Conservation (phyloP, 2,113 vertebrate species). For the Phocoena sinus region DNA sequence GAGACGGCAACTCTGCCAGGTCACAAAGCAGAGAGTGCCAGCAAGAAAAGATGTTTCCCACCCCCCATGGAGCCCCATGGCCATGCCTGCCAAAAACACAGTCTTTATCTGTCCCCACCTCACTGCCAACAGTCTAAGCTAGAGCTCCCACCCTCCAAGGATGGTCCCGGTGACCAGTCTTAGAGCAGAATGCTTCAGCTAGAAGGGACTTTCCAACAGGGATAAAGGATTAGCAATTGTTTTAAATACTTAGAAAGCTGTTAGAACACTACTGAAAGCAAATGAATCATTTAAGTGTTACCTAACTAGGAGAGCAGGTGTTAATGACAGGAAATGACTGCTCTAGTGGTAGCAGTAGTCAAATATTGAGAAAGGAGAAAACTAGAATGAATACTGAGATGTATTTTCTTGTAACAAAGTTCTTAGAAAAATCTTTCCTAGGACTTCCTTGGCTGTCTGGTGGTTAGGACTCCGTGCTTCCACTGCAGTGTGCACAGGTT, state of each 20-base stretch:
- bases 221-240: neutral
- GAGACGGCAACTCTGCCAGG: neutral
- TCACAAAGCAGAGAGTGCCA: neutral
- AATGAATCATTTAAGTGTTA: neutral
- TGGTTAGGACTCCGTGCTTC: too few relatives aligned
- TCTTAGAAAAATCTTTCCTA: neutral
- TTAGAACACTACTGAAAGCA: neutral
- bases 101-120: neutral
- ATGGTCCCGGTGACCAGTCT: neutral
- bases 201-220: neutral
- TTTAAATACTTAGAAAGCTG: neutral
- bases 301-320: neutral
- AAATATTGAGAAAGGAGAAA: neutral
- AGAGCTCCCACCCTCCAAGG: neutral
- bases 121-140: too few relatives aligned
- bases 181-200: neutral
- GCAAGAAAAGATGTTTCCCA: neutral
- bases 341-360: neutral
- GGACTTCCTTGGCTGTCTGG: too few relatives aligned
- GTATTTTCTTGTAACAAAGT: neutral
- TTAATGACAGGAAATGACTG: neutral
- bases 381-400: neutral
- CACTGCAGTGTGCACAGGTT: too few relatives aligned
- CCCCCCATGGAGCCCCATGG: neutral
- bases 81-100: neutral